A percentile compares a stretch with the other conserved stretches of the same genome.
These are phyloP conservation scores for Drosophila mayaguana DNA, from an alignment of 2,888 invertebrate species.

Conservation along the genomic window DNA sequence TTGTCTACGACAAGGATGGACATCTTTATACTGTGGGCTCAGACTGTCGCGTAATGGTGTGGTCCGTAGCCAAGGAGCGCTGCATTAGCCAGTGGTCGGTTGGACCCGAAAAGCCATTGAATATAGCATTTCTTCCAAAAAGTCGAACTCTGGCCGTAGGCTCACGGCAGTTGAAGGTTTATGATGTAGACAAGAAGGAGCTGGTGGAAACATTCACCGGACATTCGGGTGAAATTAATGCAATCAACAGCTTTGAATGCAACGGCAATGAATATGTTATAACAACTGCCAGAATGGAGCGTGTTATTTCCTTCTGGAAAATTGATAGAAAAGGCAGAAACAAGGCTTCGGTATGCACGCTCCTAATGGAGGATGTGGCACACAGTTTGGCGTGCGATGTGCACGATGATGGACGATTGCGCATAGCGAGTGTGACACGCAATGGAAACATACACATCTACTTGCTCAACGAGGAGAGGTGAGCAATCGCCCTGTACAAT, in stretches of 20 bases:
- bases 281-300: constrained; percentile 83
- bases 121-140: constrained; percentile 82
- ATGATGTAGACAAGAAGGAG: constrained; percentile 87
- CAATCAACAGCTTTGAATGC: constrained; percentile 83
- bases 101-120: constrained; percentile 86
- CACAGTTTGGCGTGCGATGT: constrained; percentile 86
- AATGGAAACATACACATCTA: constrained; percentile 93
- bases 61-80: constrained; percentile 85
- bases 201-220: constrained; percentile 88
- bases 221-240: constrained; percentile 87
- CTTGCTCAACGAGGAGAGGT: constrained; percentile 90
- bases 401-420: constrained; percentile 86
- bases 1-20: constrained; percentile 86
- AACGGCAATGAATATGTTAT: constrained; percentile 79
- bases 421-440: constrained; percentile 87
- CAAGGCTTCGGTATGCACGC: constrained; percentile 87
- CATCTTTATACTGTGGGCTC: constrained; percentile 87
- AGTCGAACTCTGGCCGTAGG: constrained; percentile 82
- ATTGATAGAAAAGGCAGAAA: constrained; percentile 84
- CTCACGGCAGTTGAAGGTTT: constrained; percentile 84
- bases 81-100: constrained; percentile 87
- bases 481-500: background rate
- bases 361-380: constrained; percentile 90
- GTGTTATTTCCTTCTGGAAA: constrained; percentile 84
- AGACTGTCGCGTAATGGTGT: constrained; percentile 87